Evolutionary conservation across 2,888 invertebrate genomes (phyloP).

Genomic region (Hyposoter didymator): DNA sequence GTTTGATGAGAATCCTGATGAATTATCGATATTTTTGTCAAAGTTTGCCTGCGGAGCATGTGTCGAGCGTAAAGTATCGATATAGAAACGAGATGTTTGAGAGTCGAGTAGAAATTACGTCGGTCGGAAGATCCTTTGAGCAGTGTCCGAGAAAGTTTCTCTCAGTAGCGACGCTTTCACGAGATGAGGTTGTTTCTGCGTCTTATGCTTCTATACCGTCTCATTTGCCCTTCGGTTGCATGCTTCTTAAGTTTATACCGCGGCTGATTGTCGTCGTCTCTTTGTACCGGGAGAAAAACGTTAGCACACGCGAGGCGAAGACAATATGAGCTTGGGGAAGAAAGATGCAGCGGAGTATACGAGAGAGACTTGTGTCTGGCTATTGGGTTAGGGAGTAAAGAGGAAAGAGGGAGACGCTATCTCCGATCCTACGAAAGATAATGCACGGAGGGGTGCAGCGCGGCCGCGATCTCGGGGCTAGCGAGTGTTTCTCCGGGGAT

Average conservation of each 20-base stretch:
- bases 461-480: slow-evolving; percentile 65
- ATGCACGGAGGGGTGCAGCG: slow-evolving; percentile 72
- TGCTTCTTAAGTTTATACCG: slow-evolving; percentile 24
- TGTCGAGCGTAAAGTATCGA: background rate
- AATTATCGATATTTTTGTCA: background rate
- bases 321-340: slow-evolving; percentile 80
- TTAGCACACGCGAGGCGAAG: slow-evolving; percentile 69
- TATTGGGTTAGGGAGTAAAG: slow-evolving; percentile 65
- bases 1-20: background rate
- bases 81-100: background rate
- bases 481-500: slow-evolving; percentile 71
- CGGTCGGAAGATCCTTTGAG: background rate
- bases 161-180: background rate
- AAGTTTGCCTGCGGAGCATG: background rate
- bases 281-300: slow-evolving; percentile 57
- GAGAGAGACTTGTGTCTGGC: slow-evolving; percentile 29
- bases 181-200: slow-evolving; percentile 37
- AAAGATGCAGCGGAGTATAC: slow-evolving; percentile 31
- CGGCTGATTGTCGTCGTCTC: slow-evolving; percentile 38
- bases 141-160: background rate
- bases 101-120: background rate
- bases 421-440: slow-evolving; percentile 82
- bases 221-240: background rate
- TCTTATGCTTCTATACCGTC: slow-evolving; percentile 18
- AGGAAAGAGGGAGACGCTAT: slow-evolving; percentile 76